Evolutionary conservation across 2,888 invertebrate species (phyloP).

Genomic region (Philonicus albiceps): DNA sequence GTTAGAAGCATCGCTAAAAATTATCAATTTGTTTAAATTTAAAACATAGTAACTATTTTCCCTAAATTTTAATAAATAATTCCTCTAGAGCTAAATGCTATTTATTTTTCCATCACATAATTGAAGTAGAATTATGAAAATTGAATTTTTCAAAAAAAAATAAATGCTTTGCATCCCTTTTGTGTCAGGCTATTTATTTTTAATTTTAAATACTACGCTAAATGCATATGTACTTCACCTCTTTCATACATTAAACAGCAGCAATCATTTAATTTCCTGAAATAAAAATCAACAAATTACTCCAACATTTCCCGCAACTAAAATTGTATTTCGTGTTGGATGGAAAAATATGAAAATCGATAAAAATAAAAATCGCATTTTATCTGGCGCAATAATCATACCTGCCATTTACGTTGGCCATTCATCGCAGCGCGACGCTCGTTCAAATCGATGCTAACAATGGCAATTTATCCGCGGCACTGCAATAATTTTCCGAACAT

Average conservation of each 20-base stretch:
- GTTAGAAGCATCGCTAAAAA: no score
- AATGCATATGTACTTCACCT: neutral
- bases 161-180: neutral
- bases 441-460: neutral
- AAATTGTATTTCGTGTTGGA: neutral
- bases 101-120: neutral
- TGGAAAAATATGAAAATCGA: neutral
- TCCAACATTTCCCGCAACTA: neutral
- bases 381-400: neutral
- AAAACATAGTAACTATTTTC: no score
- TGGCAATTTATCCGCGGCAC: neutral
- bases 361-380: neutral
- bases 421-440: neutral
- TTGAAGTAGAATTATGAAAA: neutral
- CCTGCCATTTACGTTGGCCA: neutral
- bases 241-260: neutral
- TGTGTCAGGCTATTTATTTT: neutral
- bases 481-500: constrained; percentile 4
- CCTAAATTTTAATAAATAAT: no score
- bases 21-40: no score
- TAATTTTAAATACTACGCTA: neutral
- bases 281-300: neutral
- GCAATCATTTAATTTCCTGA: neutral
- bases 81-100: no score
- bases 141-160: neutral